These are phyloP conservation scores for Paramuricea clavata DNA, from an alignment of 92 coral and sea anemone genomes.

Conservation along the genomic window DNA sequence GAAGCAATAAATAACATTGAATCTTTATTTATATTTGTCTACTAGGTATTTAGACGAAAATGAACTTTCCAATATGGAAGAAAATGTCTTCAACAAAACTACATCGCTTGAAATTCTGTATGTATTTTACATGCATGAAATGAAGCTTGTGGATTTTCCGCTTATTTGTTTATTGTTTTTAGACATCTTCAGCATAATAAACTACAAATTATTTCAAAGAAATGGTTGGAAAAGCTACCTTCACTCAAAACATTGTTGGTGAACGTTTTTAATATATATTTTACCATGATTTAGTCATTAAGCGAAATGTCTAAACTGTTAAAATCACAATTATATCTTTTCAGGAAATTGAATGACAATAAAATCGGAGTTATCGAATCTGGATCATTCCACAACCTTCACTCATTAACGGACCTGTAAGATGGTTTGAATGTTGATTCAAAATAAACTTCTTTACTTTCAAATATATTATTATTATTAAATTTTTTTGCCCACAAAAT, in stretches of 20 bases:
- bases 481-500: too few species aligned
- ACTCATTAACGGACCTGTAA: not conserved
- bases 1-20: too few species aligned
- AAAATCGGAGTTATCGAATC: not conserved
- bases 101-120: slow-evolving; percentile 65
- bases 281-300: not conserved
- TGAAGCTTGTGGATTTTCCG: too few species aligned
- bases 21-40: too few species aligned
- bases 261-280: not conserved
- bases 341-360: not conserved
- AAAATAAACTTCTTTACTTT: too few species aligned
- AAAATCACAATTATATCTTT: not conserved
- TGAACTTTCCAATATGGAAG: slow-evolving; percentile 55
- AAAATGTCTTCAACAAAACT: slow-evolving; percentile 72
- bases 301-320: too few species aligned
- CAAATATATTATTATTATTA: too few species aligned
- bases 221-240: slow-evolving; percentile 57
- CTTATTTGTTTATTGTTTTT: too few species aligned
- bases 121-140: slow-evolving; percentile 27
- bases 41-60: slow-evolving; percentile 73
- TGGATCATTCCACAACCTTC: not conserved
- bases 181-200: slow-evolving; percentile 66
- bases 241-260: slow-evolving; percentile 64
- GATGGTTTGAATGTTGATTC: not conserved
- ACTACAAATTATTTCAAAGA: slow-evolving; percentile 40